These are phyloP conservation scores for Dipus sagitta DNA, from an alignment of 2,797 vertebrate genomes.

Conservation along the genomic window DNA sequence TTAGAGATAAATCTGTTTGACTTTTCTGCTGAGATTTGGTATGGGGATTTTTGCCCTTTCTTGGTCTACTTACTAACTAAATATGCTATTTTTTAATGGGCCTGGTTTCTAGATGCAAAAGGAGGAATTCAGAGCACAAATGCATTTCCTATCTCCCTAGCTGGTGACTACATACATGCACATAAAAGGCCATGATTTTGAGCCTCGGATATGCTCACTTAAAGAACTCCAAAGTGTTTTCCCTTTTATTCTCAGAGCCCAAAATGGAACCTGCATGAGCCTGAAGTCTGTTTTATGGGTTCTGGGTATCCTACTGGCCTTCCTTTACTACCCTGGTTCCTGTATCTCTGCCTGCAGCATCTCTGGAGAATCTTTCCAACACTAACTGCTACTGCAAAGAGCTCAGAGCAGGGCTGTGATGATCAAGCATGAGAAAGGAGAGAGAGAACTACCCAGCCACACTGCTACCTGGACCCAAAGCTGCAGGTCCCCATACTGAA, in stretches of 20 bases:
- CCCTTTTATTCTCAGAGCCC: background rate
- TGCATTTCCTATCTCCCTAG: background rate
- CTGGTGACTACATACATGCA: background rate
- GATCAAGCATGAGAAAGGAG: background rate
- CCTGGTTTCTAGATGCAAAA: conserved; percentile 19
- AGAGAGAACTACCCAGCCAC: background rate
- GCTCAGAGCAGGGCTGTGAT: background rate
- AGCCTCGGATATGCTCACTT: background rate
- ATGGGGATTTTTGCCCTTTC: conserved; percentile 16
- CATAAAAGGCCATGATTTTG: background rate
- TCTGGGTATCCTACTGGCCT: background rate
- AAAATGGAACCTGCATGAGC: background rate
- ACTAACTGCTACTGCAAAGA: background rate
- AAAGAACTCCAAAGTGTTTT: background rate
- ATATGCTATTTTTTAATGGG: background rate
- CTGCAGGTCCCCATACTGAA: background rate
- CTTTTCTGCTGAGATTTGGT: background rate
- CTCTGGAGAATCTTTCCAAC: background rate
- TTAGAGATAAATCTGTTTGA: conserved; percentile 20
- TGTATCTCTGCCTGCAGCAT: no score
- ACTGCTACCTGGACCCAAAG: background rate
- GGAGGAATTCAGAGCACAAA: background rate
- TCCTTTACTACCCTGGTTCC: background rate
- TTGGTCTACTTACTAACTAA: background rate
- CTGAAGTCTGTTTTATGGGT: background rate